phyloP scores from a whole-genome alignment of 2,888 invertebrate genomes.

The Pristionchus entomophagus region DNA sequence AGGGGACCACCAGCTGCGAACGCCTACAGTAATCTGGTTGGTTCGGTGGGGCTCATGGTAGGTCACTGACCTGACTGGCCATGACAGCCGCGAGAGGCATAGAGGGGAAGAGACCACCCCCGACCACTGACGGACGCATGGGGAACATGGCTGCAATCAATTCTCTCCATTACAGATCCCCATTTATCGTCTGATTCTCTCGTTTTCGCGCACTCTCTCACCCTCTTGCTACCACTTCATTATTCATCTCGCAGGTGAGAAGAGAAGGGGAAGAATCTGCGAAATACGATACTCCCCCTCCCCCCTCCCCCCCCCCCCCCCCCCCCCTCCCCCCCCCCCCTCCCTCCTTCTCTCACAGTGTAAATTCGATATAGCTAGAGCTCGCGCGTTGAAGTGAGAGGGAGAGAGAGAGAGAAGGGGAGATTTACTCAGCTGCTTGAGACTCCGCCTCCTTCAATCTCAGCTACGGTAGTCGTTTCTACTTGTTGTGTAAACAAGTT shows the following conservation, averaged over 20 bases:
- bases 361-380: constrained; percentile 30
- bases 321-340: neutral
- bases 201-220: neutral
- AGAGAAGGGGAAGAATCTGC: neutral
- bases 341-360: neutral
- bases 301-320: neutral
- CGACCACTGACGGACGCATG: neutral
- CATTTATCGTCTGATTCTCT: constrained; percentile 15
- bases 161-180: neutral
- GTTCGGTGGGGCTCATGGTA: neutral
- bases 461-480: constrained; percentile 31
- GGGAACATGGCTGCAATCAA: constrained; percentile 37
- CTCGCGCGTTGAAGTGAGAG: neutral
- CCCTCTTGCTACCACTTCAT: neutral
- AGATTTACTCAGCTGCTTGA: constrained; percentile 42
- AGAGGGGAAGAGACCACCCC: constrained; percentile 7
- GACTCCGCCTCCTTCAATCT: constrained; percentile 29
- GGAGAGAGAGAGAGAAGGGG: neutral
- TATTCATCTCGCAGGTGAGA: constrained; percentile 2
- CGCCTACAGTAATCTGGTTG: neutral
- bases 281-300: constrained; percentile 34
- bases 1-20: neutral
- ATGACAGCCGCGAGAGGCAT: neutral
- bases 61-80: constrained; percentile 37
- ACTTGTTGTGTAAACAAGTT: too few relatives aligned